Base-by-base conservation (phyloP, 2,888 invertebrate species). In the Onthophagus sagittarius region DNA sequence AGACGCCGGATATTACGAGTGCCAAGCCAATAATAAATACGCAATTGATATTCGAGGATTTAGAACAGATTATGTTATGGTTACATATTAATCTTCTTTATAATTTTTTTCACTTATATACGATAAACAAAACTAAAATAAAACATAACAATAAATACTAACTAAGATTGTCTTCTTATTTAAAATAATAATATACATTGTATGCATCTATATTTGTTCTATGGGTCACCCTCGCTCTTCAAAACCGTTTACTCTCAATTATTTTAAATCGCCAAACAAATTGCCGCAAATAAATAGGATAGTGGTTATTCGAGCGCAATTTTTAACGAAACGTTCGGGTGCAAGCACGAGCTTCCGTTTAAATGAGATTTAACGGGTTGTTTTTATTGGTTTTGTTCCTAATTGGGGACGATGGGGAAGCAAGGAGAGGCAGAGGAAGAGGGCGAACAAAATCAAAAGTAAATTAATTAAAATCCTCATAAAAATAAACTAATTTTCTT, bases 381-480 rank as follows among this genome's bases (percentile, higher is more conserved):
- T 39, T 53, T 33, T 32, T 53, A 33, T 39, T 70, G 39, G 70
- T 70, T 23, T 62, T 70, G 39, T 62, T 13, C 33, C 13, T 70
- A 15, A n/a, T 76, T 53, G 53, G 73, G 15, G 65, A 70, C 33
- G 53, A 71, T 7, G 80, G 76, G 2, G 77, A 81, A 13, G 91
- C 89, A 1, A 88, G 94, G 69, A 89, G 94, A 80, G 93, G 92
- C 7, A 88, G 94, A 75, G 87, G 89, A 39, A 88, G 94, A 80
- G 88, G 92, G 78, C 90, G 93, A 79, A 91, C 92, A 71, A 94
- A 93, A 82, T 94, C 94, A 0, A 91, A 92, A 87, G 92, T 92
- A 82, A 80, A 23, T 53, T 4, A 74, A 69, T 62, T 9, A 14
- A 15, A 69, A 67, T 69, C 65, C 67, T 70, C 39, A 13, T 69